Conservation (phyloP, 2,113 vertebrate genomes). For the Aix galericulata region DNA sequence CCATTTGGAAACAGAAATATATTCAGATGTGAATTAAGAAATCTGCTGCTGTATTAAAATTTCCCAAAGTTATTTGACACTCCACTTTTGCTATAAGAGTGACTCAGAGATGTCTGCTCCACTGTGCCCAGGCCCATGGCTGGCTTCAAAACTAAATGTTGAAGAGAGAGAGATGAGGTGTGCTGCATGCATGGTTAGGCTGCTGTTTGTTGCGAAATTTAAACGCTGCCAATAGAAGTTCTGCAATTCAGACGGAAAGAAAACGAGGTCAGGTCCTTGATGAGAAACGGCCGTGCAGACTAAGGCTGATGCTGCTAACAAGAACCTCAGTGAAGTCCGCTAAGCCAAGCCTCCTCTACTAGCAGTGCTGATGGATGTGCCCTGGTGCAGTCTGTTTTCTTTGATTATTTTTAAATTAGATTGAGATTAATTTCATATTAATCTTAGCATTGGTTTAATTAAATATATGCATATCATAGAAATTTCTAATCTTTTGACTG, state of each 20-base stretch:
- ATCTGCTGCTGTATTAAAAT: not conserved
- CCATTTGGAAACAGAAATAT: not conserved
- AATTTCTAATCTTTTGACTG: not conserved
- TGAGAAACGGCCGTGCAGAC: not conserved
- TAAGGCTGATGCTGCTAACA: not conserved
- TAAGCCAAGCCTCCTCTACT: fast-evolving
- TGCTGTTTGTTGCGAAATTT: not conserved
- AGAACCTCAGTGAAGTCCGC: not conserved
- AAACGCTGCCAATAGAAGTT: not conserved
- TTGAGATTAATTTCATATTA: not conserved
- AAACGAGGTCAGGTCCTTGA: not conserved
- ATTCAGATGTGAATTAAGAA: not conserved
- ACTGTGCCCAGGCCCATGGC: not conserved
- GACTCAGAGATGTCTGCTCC: not conserved
- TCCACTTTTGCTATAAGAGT: not conserved
- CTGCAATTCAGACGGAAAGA: not conserved
- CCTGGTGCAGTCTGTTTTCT: not conserved
- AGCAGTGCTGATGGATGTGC: not conserved
- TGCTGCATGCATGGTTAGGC: too few relatives aligned
- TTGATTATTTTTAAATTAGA: not conserved
- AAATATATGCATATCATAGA: not conserved
- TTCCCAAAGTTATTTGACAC: not conserved
- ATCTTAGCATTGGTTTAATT: not conserved
- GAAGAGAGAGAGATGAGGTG: not conserved
- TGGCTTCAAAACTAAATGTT: not conserved